Evolutionary conservation across 2,797 vertebrate species (phyloP), one percentile per base, ranked within the genome.

Genomic region (Clarias fuscus): DNA sequence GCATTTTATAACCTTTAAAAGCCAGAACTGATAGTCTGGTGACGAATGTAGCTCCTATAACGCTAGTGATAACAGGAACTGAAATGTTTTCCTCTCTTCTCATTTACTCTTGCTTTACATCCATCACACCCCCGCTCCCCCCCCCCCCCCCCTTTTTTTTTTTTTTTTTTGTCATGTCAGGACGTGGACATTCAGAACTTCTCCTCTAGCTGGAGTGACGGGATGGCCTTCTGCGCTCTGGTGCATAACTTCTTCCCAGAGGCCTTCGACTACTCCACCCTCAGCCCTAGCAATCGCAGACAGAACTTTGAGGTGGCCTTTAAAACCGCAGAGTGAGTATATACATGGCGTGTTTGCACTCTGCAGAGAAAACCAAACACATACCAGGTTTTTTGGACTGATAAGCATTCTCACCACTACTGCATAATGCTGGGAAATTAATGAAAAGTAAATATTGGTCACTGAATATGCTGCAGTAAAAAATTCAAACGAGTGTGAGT

Each of bases 201-300:
- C 90, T 99, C 98, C 4, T 99, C 98, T 86, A 99, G 98, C 88
- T 99, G 98, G 98, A 99, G 97, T 5, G 95, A 99, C 0, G 98
- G 98, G 68, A 98, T 99, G 98, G 98, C 98, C 4, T 99, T 99
- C 91, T 99, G 98, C 48, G 98, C 98, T 75, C 94, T 99, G 88
- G 98, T 99, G 77, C 98, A 99, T 93, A 97, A 98, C 91, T 99
- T 99, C 93, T 99, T 99, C 90, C 98, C 98, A 0, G 97, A 99
- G 0, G 96, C 98, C 0, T 99, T 99, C 70, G 98, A 99, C 94
- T 99, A 98, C 88, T 92, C 94, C 82, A 93, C 97, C 73, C 95
- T 99, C 83, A 97, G 95, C 0, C 97, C 98, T 8, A 96, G 96
- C 93, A 98, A 99, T 93, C 97, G 98, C 86, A 95, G 97, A 87